phyloP scores from a whole-genome alignment of 2,888 invertebrate genomes.

The Scrobipalpa atriplicella region DNA sequence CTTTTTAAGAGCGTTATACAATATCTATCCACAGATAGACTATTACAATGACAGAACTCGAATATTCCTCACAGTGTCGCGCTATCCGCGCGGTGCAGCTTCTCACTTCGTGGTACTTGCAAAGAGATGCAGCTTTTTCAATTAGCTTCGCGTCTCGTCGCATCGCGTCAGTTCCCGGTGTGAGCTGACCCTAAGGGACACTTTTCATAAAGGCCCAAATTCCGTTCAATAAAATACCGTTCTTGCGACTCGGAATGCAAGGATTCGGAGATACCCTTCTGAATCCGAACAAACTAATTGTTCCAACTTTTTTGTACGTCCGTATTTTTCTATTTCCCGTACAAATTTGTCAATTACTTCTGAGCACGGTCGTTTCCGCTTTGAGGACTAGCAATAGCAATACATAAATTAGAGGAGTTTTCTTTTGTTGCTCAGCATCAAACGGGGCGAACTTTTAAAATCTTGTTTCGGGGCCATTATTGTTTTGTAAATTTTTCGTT shows the following conservation, averaged over 20 bases:
- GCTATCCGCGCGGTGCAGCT: too few species aligned
- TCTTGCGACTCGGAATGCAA: conserved; percentile 56
- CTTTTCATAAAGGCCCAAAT: conserved; percentile 63
- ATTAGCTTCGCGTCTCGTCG: too few species aligned
- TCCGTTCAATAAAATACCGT: conserved; percentile 57
- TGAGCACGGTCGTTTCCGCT: conserved; percentile 56
- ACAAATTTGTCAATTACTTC: conserved; percentile 71
- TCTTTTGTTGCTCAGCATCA: conserved; percentile 66
- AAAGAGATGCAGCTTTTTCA: too few species aligned
- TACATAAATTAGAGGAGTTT: conserved; percentile 64
- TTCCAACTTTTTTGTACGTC: conserved; percentile 56
- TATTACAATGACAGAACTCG: too few species aligned
- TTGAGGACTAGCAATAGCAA: conserved; percentile 55
- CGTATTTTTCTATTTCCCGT: conserved; percentile 49
- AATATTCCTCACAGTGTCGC: too few species aligned
- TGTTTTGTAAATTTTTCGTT: conserved; percentile 45
- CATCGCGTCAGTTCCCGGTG: too few species aligned
- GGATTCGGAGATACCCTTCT: conserved; percentile 34
- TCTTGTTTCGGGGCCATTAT: conserved; percentile 65
- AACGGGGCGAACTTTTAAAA: conserved; percentile 64
- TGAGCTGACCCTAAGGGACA: conserved; percentile 46
- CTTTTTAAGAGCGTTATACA: too few species aligned
- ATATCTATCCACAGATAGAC: too few species aligned
- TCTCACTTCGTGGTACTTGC: too few species aligned
- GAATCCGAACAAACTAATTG: conserved; percentile 56